phyloP scores from a whole-genome alignment of 2,113 vertebrate genomes.

The Dicaeum eximium region DNA sequence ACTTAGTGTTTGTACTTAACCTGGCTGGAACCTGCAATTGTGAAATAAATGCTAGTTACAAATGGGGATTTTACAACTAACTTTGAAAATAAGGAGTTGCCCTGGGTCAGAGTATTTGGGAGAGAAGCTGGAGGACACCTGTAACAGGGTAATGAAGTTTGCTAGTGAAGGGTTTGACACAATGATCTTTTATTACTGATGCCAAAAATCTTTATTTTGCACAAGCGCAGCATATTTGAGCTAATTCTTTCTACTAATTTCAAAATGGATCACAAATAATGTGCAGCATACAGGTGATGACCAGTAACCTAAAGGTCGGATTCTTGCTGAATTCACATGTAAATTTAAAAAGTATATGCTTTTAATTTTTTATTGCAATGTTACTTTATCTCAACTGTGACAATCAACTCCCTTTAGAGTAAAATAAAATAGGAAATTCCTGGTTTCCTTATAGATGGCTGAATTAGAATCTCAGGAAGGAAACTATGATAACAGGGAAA shows the following conservation, averaged over 20 bases:
- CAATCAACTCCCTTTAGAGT: background rate
- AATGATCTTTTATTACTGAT: background rate
- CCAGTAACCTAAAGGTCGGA: background rate
- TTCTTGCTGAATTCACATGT: background rate
- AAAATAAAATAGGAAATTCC: background rate
- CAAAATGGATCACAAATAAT: background rate
- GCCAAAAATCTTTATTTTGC: background rate
- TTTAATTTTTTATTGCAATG: background rate
- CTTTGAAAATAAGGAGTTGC: background rate
- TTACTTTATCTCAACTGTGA: background rate
- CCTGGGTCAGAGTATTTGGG: background rate
- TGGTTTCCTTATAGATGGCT: slow-evolving; percentile 62
- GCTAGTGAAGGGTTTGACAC: background rate
- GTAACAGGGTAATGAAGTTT: background rate
- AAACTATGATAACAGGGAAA: slow-evolving; percentile 36
- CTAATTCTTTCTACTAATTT: background rate
- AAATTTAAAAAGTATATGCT: background rate
- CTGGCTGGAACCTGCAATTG: background rate
- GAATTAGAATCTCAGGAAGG: slow-evolving; percentile 56
- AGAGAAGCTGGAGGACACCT: background rate
- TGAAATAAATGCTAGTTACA: background rate
- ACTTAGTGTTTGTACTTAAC: background rate
- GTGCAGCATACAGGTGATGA: background rate
- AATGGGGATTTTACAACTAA: background rate
- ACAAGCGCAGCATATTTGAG: background rate